These are phyloP conservation scores for Mycetomoellerius zeteki DNA, from an alignment of 1,140 invertebrate genomes.

Conservation along the genomic window DNA sequence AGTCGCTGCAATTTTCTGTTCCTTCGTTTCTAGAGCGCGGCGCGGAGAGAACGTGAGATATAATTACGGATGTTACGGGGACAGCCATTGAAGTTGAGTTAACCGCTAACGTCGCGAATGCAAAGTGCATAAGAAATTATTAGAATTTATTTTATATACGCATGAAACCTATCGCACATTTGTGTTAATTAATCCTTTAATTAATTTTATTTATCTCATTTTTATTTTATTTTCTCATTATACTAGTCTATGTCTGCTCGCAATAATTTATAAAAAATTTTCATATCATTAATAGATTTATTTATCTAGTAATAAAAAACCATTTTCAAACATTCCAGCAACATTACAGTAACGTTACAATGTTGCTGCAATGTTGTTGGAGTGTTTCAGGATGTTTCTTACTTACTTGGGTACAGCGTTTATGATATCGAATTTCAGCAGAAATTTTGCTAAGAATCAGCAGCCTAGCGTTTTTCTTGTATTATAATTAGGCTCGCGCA, in stretches of 20 bases:
- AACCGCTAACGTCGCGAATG: background rate
- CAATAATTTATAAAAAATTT: background rate
- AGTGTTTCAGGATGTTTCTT: no score
- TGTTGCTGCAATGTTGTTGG: no score
- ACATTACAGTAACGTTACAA: no score
- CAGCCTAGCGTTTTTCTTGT: background rate
- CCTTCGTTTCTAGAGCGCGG: slow-evolving; percentile 39
- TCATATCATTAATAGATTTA: background rate
- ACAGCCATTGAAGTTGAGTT: slow-evolving; percentile 24
- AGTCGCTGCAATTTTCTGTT: slow-evolving; percentile 34
- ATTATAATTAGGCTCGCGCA: background rate
- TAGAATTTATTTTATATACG: background rate
- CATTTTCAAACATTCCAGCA: no score
- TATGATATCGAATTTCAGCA: background rate
- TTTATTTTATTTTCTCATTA: slow-evolving; percentile 10
- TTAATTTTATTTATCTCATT: background rate
- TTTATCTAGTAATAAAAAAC: background rate
- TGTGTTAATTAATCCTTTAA: slow-evolving; percentile 17
- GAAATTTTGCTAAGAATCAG: background rate
- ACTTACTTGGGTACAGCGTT: background rate
- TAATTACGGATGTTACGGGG: slow-evolving; percentile 41
- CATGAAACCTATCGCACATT: background rate
- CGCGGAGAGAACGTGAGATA: background rate
- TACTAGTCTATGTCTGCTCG: background rate
- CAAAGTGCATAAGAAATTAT: background rate